Evolutionary conservation across 2,113 vertebrate genomes (phyloP), one percentile per base, ranked within the genome.

Genomic region (Ovibos moschatus): DNA sequence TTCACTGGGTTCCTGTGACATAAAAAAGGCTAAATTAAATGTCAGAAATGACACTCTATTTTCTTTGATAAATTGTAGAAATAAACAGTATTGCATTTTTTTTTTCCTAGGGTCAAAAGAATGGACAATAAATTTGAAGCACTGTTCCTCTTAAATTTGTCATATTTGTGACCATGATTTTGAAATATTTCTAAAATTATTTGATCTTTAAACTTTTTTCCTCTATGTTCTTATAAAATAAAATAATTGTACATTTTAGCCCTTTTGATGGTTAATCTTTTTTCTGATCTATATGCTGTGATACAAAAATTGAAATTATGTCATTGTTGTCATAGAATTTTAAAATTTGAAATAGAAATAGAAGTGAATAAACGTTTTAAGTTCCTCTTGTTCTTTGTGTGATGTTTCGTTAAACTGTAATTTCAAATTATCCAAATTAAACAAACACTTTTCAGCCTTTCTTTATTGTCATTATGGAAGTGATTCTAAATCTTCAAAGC

Each of bases 11-110:
- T 92, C 53, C 81, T 86, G 12, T 51, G 90, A 96, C 88, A 96
- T 93, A 94, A 96, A 96, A 94, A 96, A 67, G 87, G 8, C 78
- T 74, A 93, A 96, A 97, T 96, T 93, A 97, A 97, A 98, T 91
- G 86, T 97, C 97, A 97, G 86, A 96, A 97, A 90, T 83, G 89
- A 93, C 89, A 90, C 21, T 89, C 30, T 58, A 84, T 86, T 97
- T 96, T 93, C 79, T 76, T 89, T 97, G 94, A 97, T 91, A 97
- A 96, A 97, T 64, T 97, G 27, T 93, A 89, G 93, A 95, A 95
- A 96, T 96, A 98, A 97, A 83, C 62, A 89, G 15, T 89, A 67
- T 36, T 74, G 64, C 87, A 15, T 86, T 91, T 86, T 76, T 83
- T 84, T 90, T 23, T 87, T 95, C 67, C n/a, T 95, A 55, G n/a